These are phyloP conservation scores for Pediacus dermestoides DNA, from an alignment of 2,888 invertebrate genomes.

Conservation along the genomic window DNA sequence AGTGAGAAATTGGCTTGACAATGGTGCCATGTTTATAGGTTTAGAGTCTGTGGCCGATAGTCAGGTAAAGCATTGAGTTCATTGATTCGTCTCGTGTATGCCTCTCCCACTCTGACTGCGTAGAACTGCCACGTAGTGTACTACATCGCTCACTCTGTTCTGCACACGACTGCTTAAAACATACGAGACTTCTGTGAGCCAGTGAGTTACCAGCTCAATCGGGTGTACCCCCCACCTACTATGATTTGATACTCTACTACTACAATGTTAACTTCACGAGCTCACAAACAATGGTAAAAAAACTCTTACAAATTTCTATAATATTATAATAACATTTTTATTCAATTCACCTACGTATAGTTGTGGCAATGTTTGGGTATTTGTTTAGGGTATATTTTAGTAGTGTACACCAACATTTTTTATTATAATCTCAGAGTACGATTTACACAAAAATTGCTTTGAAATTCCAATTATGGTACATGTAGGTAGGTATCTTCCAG, in stretches of 20 bases:
- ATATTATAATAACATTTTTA: constrained; percentile 14
- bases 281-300: constrained; percentile 47
- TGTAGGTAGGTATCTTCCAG: too few species aligned
- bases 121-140: constrained; percentile 46
- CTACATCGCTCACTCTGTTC: constrained; percentile 43
- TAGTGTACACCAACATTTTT: too few species aligned
- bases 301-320: constrained; percentile 22
- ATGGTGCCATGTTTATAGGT: constrained; percentile 53
- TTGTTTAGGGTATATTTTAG: constrained; percentile 5
- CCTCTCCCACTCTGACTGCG: constrained; percentile 43
- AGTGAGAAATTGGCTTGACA: constrained; percentile 43
- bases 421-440: too few species aligned
- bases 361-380: constrained; percentile 8
- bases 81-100: constrained; percentile 36
- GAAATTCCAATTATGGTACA: too few species aligned
- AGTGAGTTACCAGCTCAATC: constrained; percentile 45
- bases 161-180: constrained; percentile 42
- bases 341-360: constrained; percentile 11
- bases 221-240: constrained; percentile 36
- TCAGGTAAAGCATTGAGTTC: constrained; percentile 45
- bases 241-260: constrained; percentile 42
- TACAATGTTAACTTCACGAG: constrained; percentile 46
- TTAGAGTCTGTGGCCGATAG: constrained; percentile 50
- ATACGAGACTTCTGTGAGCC: constrained; percentile 45
- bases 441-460: too few species aligned